Evolutionary conservation across 2,113 vertebrate species (phyloP), one percentile per base, ranked within the genome.

Genomic region (Hylia prasina): DNA sequence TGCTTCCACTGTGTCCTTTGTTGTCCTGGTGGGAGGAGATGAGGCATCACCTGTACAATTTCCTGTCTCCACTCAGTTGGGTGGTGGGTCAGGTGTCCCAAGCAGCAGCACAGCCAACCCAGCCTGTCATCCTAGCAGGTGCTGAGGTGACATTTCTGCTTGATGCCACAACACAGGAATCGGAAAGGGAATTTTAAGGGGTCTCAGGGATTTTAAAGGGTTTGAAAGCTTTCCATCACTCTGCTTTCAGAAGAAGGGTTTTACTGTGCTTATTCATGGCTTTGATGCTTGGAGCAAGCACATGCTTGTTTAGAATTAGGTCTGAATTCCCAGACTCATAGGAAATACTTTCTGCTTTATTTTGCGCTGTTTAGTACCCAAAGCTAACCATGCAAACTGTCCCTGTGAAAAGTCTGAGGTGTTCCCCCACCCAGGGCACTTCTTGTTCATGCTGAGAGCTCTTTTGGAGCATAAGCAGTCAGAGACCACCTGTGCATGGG

Each of bases 391-490:
- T 2, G 5, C 24, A 57, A 50, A 64, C 58, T 31, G 48, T 48
- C 48, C 66, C n/a, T 2, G 1, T 61, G 53, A 70, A 48, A 82
- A 63, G 56, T 47, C 35, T 6, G n/a, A 66, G 50, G 50, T 6
- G 2, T 48, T 76, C 9, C 23, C 30, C 20, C 2, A 8, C 23
- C 16, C 40, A 21, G n/a, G 53, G 35, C 33, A 20, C 39, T 84
- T 54, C 33, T 64, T 51, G n/a, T 24, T 81, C n/a, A 37, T 0
- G 3, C 64, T 30, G 71, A 58, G 71, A 75, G 48, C 27, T 51
- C 35, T 81, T 47, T 28, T 0, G 0, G 54, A 61, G 69, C 2
- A 0, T 13, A 27, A 58, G 71, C 3, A 2, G 35, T 47, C 11
- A 71, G 83, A 69, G 10, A 47, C 7, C 63, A 66, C 80, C 80